Conservation (phyloP, 2,113 vertebrate genomes). For the Tautogolabrus adspersus region DNA sequence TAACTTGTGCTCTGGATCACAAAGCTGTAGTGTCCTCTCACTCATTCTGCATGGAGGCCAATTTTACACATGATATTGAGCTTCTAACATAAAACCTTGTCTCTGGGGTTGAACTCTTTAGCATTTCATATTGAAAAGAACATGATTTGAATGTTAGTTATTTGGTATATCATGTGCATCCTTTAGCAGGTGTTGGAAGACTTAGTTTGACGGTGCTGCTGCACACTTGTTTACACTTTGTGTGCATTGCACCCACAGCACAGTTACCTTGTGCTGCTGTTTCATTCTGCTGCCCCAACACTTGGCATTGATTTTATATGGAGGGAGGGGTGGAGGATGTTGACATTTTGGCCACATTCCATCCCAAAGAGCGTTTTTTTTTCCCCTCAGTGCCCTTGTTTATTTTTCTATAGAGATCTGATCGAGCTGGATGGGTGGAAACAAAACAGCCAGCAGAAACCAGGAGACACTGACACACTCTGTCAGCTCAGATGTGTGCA, state of each 20-base stretch:
- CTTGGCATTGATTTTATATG: conserved; percentile 64
- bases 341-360: conserved; percentile 36
- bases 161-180: background rate
- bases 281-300: conserved; percentile 56
- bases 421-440: conserved; percentile 45
- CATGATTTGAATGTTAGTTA: too few relatives aligned
- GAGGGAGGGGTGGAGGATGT: conserved; percentile 14
- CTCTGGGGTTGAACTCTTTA: background rate
- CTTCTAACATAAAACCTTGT: background rate
- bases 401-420: conserved; percentile 34
- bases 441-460: conserved; percentile 31
- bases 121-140: too few relatives aligned
- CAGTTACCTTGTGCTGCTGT: conserved; percentile 39
- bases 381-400: conserved; percentile 25
- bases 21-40: conserved; percentile 1
- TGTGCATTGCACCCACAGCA: conserved; percentile 42
- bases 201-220: conserved; percentile 5
- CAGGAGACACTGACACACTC: conserved; percentile 40
- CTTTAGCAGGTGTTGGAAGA: conserved; percentile 3
- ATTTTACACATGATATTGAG: background rate
- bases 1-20: background rate
- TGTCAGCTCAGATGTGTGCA: conserved; percentile 43
- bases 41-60: background rate
- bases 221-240: conserved; percentile 34
- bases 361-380: conserved; percentile 30